A percentile compares a stretch with the other conserved stretches of the same genome.
Conservation (phyloP, 2,888 invertebrate genomes). For the Muschampia plurimacula region DNA sequence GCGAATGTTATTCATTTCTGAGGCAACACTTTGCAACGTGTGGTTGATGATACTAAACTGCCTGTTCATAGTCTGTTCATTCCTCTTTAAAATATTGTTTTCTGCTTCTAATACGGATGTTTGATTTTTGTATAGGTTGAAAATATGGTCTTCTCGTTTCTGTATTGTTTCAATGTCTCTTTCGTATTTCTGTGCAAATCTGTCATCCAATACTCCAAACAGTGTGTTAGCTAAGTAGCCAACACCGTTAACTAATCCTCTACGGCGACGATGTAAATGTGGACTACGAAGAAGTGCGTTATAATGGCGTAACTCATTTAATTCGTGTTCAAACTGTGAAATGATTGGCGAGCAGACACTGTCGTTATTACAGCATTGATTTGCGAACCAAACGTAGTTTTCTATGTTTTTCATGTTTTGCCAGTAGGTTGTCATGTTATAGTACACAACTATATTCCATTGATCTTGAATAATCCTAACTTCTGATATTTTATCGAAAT, state of each 20-base stretch:
- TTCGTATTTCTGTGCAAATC: conserved; percentile 44
- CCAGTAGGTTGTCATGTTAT: conserved; percentile 20
- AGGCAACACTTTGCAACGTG: conserved; percentile 4
- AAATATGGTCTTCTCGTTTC: too few species aligned
- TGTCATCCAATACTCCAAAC: conserved; percentile 45
- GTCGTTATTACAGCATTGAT: too few species aligned
- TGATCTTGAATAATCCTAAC: conserved; percentile 10
- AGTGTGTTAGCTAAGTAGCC: conserved; percentile 40
- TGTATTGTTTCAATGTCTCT: conserved; percentile 9
- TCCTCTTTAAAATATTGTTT: conserved; percentile 18
- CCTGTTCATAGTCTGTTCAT: conserved; percentile 22
- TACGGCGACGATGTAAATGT: neutral
- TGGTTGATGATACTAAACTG: conserved; percentile 21
- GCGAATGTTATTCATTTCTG: neutral
- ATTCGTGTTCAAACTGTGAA: conserved; percentile 17
- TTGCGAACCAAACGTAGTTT: too few species aligned
- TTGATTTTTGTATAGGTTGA: conserved; percentile 6
- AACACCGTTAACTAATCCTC: conserved; percentile 18
- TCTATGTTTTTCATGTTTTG: neutral
- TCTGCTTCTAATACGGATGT: conserved; percentile 24
- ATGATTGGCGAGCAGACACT: neutral
- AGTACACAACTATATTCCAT: conserved; percentile 23
- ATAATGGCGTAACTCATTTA: too few species aligned
- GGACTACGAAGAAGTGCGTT: too few species aligned
- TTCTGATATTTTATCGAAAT: conserved; percentile 9